Percentiles rank a stretch among this genome's conserved stretches.
phyloP scores from a whole-genome alignment of 2,888 invertebrate species.

The Mechanitis mazaeus region DNA sequence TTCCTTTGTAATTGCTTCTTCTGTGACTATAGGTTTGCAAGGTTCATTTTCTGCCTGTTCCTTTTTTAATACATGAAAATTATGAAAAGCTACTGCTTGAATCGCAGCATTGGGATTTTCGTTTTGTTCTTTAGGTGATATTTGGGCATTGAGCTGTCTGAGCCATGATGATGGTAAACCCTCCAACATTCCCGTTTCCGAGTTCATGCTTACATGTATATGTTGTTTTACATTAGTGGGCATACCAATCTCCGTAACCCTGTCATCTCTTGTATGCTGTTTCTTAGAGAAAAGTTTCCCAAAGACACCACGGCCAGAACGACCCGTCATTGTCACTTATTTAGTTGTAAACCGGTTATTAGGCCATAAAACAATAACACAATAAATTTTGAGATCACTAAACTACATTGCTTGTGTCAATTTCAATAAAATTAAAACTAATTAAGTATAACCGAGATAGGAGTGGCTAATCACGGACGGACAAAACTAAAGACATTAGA shows the following conservation, averaged over 20 bases:
- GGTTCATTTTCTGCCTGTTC: slow-evolving; percentile 83
- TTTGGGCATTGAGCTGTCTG: slow-evolving; percentile 86
- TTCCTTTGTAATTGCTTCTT: slow-evolving; percentile 87
- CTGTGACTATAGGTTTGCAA: slow-evolving; percentile 89
- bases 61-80: slow-evolving; percentile 87
- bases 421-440: slow-evolving; percentile 43
- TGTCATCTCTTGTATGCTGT: slow-evolving; percentile 63
- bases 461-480: slow-evolving; percentile 71
- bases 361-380: slow-evolving; percentile 37
- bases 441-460: slow-evolving; percentile 50
- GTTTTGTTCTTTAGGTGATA: slow-evolving; percentile 90
- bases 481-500: slow-evolving; percentile 40
- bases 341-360: slow-evolving; percentile 33
- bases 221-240: slow-evolving; percentile 91
- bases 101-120: slow-evolving; percentile 93
- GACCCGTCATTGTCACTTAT: slow-evolving; percentile 67
- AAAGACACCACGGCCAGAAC: slow-evolving; percentile 69
- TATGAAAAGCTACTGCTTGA: slow-evolving; percentile 93
- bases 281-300: slow-evolving; percentile 72
- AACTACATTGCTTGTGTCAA: slow-evolving; percentile 53
- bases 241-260: slow-evolving; percentile 83
- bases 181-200: slow-evolving; percentile 87
- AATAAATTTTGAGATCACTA: slow-evolving; percentile 43
- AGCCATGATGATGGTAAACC: slow-evolving; percentile 92
- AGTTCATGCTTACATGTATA: slow-evolving; percentile 91